Evolutionary conservation across 2,797 vertebrate species (phyloP).

Genomic region (Calcarius lapponicus): DNA sequence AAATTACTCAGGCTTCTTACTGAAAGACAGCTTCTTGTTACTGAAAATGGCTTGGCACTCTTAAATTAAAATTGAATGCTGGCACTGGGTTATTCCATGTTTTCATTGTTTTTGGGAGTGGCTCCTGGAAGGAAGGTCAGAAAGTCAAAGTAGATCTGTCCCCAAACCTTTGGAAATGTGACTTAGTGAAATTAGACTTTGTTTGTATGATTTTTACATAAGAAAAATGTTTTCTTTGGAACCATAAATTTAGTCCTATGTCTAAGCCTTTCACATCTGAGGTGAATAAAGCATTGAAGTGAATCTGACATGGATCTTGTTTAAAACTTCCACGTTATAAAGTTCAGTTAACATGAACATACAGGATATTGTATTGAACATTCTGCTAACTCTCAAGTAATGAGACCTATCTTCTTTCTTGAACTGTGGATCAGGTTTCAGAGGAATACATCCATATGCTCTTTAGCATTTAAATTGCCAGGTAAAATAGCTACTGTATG

Average conservation of each 20-base stretch:
- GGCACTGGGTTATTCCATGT: background rate
- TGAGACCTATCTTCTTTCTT: background rate
- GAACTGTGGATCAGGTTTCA: background rate
- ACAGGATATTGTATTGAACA: background rate
- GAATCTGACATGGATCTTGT: background rate
- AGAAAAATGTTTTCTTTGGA: background rate
- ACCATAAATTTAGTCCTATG: background rate
- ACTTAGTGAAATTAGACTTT: background rate
- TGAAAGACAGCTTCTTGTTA: slow-evolving; percentile 3
- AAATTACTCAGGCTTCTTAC: background rate
- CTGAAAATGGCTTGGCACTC: background rate
- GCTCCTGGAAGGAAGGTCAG: background rate
- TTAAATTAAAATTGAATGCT: background rate
- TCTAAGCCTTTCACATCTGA: background rate
- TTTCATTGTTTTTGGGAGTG: slow-evolving; percentile 20
- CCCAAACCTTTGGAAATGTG: background rate
- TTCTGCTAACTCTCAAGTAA: background rate
- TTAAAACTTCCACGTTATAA: background rate
- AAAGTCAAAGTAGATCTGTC: background rate
- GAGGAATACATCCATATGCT: background rate
- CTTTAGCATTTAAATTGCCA: background rate
- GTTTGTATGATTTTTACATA: background rate
- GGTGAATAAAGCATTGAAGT: background rate
- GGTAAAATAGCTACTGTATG: background rate
- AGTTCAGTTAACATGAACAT: background rate